Conservation (phyloP, 1,140 invertebrate genomes). For the Aplysia californica region DNA sequence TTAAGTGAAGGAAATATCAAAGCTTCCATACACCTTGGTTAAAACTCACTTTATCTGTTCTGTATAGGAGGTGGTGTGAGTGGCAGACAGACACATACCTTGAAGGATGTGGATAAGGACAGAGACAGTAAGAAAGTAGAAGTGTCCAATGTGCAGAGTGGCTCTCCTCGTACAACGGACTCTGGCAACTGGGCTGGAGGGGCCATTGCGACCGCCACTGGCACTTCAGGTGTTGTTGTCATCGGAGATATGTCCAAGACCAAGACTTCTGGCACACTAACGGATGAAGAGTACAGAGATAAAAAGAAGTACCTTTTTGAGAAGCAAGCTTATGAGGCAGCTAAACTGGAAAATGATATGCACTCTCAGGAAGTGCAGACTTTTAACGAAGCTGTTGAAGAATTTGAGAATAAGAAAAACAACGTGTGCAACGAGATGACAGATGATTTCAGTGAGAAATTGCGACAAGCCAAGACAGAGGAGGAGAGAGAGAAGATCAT, state of each 20-base stretch:
- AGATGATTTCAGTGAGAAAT: constrained; percentile 49
- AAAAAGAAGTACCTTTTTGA: constrained; percentile 55
- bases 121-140: too few relatives aligned
- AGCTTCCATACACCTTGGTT: too few relatives aligned
- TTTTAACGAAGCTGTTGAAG: constrained; percentile 52
- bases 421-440: constrained; percentile 42
- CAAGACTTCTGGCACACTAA: constrained; percentile 23
- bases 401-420: constrained; percentile 55
- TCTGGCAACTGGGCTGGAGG: too few relatives aligned
- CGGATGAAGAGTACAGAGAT: constrained; percentile 33
- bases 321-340: constrained; percentile 63
- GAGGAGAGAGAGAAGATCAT: constrained; percentile 57
- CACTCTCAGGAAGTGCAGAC: constrained; percentile 51
- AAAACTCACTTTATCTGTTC: too few relatives aligned
- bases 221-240: constrained; percentile 24
- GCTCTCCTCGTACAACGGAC: too few relatives aligned
- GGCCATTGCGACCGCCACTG: too few relatives aligned
- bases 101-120: neutral
- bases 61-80: neutral
- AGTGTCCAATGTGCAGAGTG: too few relatives aligned
- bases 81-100: neutral
- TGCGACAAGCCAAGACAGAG: constrained; percentile 50
- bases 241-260: constrained; percentile 32
- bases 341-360: constrained; percentile 59
- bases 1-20: too few relatives aligned